Base-by-base conservation (phyloP, 2,797 vertebrate genomes). In the Characodon lateralis region DNA sequence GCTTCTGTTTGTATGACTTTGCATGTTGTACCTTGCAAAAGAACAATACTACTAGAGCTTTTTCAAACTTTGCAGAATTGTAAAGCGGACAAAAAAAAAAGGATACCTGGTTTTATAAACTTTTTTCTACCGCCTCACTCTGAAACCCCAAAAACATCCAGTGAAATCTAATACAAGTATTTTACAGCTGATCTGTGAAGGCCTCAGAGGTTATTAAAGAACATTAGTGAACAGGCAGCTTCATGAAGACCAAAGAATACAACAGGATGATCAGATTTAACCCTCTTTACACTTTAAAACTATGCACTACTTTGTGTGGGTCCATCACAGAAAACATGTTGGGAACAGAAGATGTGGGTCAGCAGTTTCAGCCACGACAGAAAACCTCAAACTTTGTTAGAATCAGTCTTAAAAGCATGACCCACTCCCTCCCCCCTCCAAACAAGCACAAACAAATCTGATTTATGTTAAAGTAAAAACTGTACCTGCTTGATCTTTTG, bases 401-500 rank as follows among this genome's bases (percentile, higher is more conserved):
- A 8, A 46, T 26, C 16, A 16, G 3, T 22, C 53, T 22, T 55
- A 35, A 5, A 41, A 41, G 10, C 1, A 13, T 55, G 22, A 24
- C 16, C 16, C 50, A 14, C 20, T 18, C 6, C 18, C 6, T 22
- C 6, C 20, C 20, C 53, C 6, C 5, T 20, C 2, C 2, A 65
- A 39, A 66, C 8, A 51, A 51, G 12, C 50, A 13, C 50, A 13
- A 1, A 53, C 51, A 22, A 43, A 68, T 24, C 65, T 43, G 10
- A 20, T 35, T 31, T 63, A 66, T 5, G 41, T 16, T 8, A n/a
- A 26, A 13, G 18, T 3, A 31, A 10, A n/a, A 70, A 65, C 0
- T 78, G 61, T 89, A 98, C 98, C 96, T 98, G 96, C 43, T 96
- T 88, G 13, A 96, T 96, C 92, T 97, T 95, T 92, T 99, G 97